Percentiles rank a stretch among this genome's conserved stretches.
Evolutionary conservation across 2,113 vertebrate genomes (phyloP).

Genomic region (Platanista minor): DNA sequence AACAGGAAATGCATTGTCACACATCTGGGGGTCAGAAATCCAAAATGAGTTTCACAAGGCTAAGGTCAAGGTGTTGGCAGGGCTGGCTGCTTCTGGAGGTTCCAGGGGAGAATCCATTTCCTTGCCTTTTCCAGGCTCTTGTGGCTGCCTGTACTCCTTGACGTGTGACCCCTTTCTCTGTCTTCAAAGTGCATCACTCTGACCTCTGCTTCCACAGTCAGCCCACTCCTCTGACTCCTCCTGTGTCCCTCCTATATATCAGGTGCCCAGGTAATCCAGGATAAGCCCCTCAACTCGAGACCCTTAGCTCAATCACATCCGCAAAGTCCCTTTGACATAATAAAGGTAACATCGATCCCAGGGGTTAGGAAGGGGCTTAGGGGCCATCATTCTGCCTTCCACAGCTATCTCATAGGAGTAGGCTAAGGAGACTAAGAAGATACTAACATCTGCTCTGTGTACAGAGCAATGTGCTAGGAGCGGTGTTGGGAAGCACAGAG

Average conservation of each 20-base stretch:
- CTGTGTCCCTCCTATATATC: neutral
- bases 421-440: neutral
- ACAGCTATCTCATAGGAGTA: neutral
- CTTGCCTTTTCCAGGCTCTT: neutral
- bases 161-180: neutral
- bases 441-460: neutral
- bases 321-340: neutral
- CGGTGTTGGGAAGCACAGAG: neutral
- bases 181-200: neutral
- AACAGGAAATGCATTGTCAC: neutral
- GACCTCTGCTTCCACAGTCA: neutral
- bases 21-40: neutral
- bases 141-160: neutral
- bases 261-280: neutral
- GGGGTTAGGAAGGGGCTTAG: neutral
- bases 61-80: neutral
- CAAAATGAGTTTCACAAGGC: neutral
- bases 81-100: neutral
- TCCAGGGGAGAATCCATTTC: neutral
- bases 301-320: neutral
- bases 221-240: neutral
- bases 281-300: neutral
- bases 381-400: neutral
- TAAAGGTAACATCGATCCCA: neutral
- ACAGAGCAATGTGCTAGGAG: neutral